These are phyloP conservation scores for Steinernema khuongi DNA, from an alignment of 1,140 invertebrate genomes.

Conservation along the genomic window DNA sequence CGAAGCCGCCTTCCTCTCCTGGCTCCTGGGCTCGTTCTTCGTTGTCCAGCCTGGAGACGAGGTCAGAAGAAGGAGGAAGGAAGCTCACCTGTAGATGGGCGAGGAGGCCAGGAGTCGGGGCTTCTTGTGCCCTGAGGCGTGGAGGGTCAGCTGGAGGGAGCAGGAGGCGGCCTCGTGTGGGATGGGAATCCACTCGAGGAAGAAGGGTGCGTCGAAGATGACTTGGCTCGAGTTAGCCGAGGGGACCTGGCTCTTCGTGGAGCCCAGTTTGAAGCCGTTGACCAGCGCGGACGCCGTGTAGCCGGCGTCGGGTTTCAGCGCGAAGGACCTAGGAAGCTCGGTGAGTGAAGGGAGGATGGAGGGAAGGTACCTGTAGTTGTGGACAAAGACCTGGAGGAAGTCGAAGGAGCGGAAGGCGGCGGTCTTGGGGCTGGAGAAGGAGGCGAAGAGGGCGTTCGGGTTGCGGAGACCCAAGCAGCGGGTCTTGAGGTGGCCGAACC, in stretches of 20 bases:
- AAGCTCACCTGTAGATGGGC: too few species aligned
- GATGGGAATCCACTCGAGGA: conserved; percentile 10
- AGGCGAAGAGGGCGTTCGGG: neutral
- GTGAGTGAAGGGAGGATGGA: neutral
- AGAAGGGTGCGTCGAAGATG: neutral
- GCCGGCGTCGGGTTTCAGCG: conserved; percentile 2
- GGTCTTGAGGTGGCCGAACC: neutral
- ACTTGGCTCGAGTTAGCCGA: neutral
- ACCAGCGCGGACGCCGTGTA: conserved; percentile 1
- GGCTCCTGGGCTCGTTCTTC: neutral
- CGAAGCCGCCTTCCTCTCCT: neutral
- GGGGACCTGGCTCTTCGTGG: neutral
- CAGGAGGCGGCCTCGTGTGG: neutral
- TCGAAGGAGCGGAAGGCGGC: neutral
- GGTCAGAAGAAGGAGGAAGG: too few species aligned
- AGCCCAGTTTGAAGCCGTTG: conserved; percentile 13
- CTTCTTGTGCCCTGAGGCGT: neutral
- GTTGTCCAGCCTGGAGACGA: too few species aligned
- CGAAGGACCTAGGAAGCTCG: neutral
- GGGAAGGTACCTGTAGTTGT: conserved; percentile 15
- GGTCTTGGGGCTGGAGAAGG: neutral
- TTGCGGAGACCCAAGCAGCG: neutral
- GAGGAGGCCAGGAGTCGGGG: neutral
- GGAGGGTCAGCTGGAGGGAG: neutral
- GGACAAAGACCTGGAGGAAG: neutral